Evolutionary conservation across 2,113 vertebrate genomes (phyloP).

Genomic region (Semnornis frantzii): DNA sequence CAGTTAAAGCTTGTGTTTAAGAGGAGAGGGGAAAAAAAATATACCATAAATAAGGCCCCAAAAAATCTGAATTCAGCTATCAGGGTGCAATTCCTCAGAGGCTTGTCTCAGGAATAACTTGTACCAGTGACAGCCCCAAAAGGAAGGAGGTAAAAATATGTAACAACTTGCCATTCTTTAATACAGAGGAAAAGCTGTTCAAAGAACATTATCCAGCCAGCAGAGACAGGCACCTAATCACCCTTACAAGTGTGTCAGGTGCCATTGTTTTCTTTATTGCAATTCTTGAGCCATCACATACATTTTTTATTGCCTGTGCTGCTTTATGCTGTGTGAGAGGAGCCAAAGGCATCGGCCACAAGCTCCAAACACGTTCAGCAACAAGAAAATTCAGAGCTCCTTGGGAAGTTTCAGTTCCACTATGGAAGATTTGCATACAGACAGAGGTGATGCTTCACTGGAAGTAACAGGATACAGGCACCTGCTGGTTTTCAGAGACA

Average conservation of each 20-base stretch:
- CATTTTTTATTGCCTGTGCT: constrained; percentile 34
- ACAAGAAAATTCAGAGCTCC: neutral
- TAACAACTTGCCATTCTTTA: constrained; percentile 16
- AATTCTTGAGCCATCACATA: constrained; percentile 14
- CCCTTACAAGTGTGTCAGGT: constrained; percentile 1
- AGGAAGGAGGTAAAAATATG: neutral
- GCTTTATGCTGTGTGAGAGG: neutral
- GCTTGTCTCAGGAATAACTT: neutral
- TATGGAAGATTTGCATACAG: neutral
- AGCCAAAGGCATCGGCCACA: neutral
- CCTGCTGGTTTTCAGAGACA: neutral
- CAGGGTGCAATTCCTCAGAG: neutral
- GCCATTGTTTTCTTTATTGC: constrained; percentile 3
- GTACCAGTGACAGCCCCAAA: neutral
- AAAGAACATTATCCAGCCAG: constrained; percentile 11
- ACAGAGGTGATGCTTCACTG: neutral
- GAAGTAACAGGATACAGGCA: neutral
- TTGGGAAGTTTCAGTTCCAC: neutral
- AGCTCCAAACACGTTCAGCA: neutral
- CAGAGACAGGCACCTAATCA: constrained; percentile 31
- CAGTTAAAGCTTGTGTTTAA: constrained; percentile 31
- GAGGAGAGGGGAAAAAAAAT: neutral
- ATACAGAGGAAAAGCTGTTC: constrained; percentile 1
- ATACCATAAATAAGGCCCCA: constrained; percentile 4
- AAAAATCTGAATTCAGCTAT: neutral